Base-by-base conservation (phyloP, 1,140 invertebrate species). In the Drosophila pectinifera region DNA sequence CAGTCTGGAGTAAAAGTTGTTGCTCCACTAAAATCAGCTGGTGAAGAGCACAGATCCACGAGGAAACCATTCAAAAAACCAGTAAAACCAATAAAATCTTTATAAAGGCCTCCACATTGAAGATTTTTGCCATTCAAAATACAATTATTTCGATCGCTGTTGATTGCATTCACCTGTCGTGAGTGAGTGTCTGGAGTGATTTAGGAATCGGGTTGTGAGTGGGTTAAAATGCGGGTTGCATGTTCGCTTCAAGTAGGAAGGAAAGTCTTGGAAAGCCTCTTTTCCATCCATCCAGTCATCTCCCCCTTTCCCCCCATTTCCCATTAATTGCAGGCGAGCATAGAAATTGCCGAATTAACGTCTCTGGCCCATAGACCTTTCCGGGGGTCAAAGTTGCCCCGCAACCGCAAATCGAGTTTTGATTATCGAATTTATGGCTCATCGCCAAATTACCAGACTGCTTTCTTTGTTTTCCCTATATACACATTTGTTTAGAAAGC, bases 141-240 rank as follows among this genome's bases (percentile, higher is more conserved):
- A 73, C 68, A 61, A 76, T 76, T 75, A 64, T 75, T 74, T 73
- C 57, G 31, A 75, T 75, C 59, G 72, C 74, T 65, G 72, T 75
- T 73, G 72, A 75, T 76, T 75, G 72, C 73, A 76, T 76, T 75
- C 73, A 76, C 73, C 73, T 76, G 73, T 74, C 68, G 68, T 73
- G 69, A 73, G 49, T 70, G 46, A 59, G 64, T 73, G 69, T 73
- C 45, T 73, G 69, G 26, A 51, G 64, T 68, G 64, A 68, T 64
- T 67, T 31, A 39, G 34, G 45, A 51, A 36, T 64, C 46, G 48
- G 28, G 67, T 43, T 34, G 70, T 41, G 69, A 73, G 73, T 65
- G 72, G 61, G 51, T 22, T 54, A 22, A 75, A 65, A 64, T 31
- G 57, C 41, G 55, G 45, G 73, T 76, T 76, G 73, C 73, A 76